phyloP scores from a whole-genome alignment of 2,797 vertebrate genomes.

The Sebastes glaucus region DNA sequence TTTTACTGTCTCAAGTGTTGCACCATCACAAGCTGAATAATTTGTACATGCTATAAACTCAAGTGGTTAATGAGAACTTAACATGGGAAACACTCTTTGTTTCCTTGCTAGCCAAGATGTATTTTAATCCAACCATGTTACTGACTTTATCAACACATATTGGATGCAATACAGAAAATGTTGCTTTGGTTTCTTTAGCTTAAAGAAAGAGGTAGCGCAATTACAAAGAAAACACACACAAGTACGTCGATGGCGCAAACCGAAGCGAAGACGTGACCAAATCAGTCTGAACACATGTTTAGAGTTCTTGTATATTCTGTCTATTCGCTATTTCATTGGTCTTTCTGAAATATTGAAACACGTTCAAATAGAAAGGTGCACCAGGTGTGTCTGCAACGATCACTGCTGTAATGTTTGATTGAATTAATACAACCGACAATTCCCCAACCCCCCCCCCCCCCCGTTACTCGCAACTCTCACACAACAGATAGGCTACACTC shows the following conservation, averaged over 20 bases:
- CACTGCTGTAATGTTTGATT: too few species aligned
- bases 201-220: background rate
- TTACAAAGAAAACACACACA: background rate
- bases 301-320: background rate
- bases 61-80: background rate
- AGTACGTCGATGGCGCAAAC: too few species aligned
- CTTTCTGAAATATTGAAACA: background rate
- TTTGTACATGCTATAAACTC: background rate
- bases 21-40: conserved; percentile 4
- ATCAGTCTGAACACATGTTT: background rate
- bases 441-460: too few species aligned
- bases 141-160: background rate
- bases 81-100: background rate
- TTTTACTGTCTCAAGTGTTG: conserved; percentile 17
- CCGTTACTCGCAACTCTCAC: too few species aligned
- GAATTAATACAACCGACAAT: too few species aligned
- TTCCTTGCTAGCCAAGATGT: background rate
- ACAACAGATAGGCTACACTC: too few species aligned
- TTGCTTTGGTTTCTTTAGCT: background rate
- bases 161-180: background rate
- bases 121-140: background rate
- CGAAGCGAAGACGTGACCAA: background rate
- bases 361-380: background rate
- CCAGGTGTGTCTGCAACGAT: too few species aligned
- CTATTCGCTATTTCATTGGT: background rate